Evolutionary conservation across 1,140 invertebrate genomes (phyloP), one percentile per base, ranked within the genome.

Genomic region (Dreissena rostriformis): DNA sequence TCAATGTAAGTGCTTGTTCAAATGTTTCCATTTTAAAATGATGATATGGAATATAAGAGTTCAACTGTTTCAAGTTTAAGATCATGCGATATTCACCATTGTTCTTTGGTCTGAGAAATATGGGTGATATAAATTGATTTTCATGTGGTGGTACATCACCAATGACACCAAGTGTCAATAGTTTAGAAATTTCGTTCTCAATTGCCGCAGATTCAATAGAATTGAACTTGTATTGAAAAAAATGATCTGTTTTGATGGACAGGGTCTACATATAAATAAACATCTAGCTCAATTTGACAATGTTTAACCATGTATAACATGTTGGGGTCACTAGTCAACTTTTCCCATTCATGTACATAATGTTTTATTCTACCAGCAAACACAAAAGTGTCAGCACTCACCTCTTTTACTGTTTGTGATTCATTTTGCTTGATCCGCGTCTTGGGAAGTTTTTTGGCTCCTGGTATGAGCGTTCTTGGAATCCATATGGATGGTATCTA

Each of bases 41-140:
- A n/a, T n/a, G n/a, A n/a, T n/a, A 39, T 39, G 39, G 39, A 39
- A 39, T 39, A 39, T 39, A 39, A 39, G 39, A 39, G 39, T 39
- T 39, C 39, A 39, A 39, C 39, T 39, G 39, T 71, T 77, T 82
- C 19, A 79, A 76, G 74, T 86, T 84, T 68, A 84, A 24, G 6
- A 84, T 84, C 61, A 86, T 10, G 68, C 71, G 66, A 51, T 22
- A 68, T 57, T 68, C n/a, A 17, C 71, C 68, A 81, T 77, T 72
- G 51, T 82, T 76, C 61, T 86, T 81, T 24, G 67, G 1, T 51
- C 53, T 71, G n/a, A 28, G 65, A 75, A 86, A 86, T 67, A 84
- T 75, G 22, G 63, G 79, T 0, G 71, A 86, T 12, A 86, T 51
- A 78, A 85, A 86, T 63, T 85, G 72, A 22, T 72, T 80, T 28